phyloP scores from a whole-genome alignment of 2,113 vertebrate species.

The Pedionomus torquatus region DNA sequence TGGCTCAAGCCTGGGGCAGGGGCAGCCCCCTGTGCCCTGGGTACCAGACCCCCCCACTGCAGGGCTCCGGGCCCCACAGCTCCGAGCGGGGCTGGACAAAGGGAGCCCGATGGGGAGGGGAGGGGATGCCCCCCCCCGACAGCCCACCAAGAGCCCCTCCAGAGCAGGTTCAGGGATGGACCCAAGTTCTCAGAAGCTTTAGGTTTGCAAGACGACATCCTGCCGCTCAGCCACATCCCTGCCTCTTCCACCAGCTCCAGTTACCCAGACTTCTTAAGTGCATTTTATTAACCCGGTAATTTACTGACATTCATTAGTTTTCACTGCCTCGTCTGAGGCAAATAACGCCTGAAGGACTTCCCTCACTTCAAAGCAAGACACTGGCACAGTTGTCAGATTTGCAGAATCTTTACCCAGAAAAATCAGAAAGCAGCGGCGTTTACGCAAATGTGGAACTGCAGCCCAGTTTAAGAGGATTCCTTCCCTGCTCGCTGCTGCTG shows the following conservation, averaged over 20 bases:
- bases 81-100: rapidly evolving
- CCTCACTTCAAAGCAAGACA: slow-evolving; percentile 13
- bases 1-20: background rate
- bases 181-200: background rate
- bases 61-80: rapidly evolving
- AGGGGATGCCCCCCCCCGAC: background rate
- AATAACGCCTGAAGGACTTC: background rate
- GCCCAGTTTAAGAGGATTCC: background rate
- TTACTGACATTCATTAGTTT: background rate
- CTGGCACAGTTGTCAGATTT: background rate
- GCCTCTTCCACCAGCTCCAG: background rate
- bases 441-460: background rate
- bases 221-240: rapidly evolving
- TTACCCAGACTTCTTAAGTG: background rate
- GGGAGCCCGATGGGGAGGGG: rapidly evolving
- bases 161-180: background rate
- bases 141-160: background rate
- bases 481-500: background rate
- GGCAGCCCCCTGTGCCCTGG: background rate
- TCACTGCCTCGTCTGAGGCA: background rate
- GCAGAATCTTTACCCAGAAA: background rate
- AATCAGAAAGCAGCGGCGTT: background rate
- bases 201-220: background rate
- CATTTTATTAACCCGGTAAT: background rate
- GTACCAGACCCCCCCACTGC: background rate